These are phyloP conservation scores for Mustelus asterias DNA, from an alignment of 2,113 vertebrate genomes.

Conservation along the genomic window DNA sequence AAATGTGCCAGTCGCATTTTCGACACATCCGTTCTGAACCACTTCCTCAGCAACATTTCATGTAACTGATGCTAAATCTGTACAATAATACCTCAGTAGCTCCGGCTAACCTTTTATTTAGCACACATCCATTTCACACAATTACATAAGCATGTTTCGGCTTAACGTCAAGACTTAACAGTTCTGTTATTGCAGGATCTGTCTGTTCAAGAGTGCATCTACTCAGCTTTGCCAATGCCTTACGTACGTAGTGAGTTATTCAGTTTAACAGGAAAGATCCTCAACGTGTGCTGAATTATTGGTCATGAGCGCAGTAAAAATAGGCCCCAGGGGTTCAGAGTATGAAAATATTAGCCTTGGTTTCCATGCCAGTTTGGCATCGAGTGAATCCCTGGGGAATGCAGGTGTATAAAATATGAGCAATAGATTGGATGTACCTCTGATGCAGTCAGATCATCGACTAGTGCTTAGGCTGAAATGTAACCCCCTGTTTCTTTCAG, in stretches of 20 bases:
- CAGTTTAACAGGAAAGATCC: neutral
- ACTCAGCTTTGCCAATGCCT: neutral
- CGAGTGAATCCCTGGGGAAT: neutral
- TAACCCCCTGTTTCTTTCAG: neutral
- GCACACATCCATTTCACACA: neutral
- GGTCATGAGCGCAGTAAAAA: neutral
- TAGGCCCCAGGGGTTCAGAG: neutral
- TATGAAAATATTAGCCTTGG: neutral
- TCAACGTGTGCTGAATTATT: neutral
- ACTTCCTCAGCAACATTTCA: neutral
- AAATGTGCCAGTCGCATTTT: neutral
- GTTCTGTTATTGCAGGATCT: neutral
- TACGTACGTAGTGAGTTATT: neutral
- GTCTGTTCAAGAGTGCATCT: neutral
- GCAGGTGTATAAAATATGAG: neutral
- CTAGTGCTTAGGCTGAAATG: neutral
- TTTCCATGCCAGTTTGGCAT: neutral
- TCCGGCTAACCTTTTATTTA: neutral
- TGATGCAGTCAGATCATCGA: neutral
- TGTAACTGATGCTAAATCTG: neutral
- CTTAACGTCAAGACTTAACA: neutral
- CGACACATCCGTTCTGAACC: neutral
- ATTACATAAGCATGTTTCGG: neutral
- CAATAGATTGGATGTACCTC: neutral
- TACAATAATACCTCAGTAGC: neutral